phyloP scores from a whole-genome alignment of 2,113 vertebrate species.

The Neomonachus schauinslandi region DNA sequence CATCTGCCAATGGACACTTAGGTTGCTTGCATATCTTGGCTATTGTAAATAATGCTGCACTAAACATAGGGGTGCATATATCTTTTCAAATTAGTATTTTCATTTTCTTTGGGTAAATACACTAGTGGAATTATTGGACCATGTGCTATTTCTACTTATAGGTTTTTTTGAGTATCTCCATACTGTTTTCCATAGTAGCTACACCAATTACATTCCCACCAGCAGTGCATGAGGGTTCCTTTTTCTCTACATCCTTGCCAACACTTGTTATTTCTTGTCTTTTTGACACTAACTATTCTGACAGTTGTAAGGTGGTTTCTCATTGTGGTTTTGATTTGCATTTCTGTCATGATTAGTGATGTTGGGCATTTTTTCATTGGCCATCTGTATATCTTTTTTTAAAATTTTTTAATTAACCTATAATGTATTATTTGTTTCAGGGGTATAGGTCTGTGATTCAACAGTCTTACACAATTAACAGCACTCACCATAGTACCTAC shows the following conservation, averaged over 20 bases:
- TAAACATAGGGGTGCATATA: background rate
- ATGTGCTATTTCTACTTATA: background rate
- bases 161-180: background rate
- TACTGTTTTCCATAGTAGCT: background rate
- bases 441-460: too few relatives aligned
- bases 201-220: background rate
- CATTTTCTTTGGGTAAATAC: background rate
- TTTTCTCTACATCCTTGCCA: background rate
- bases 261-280: background rate
- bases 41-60: background rate
- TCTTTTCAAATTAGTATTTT: background rate
- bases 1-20: background rate
- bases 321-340: background rate
- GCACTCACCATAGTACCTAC: too few relatives aligned
- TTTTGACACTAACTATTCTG: background rate
- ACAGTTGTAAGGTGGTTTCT: background rate
- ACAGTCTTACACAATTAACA: too few relatives aligned
- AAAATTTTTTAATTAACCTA: background rate
- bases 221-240: background rate
- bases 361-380: background rate
- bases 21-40: background rate
- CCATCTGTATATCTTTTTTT: background rate
- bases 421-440: too few relatives aligned
- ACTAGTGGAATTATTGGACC: background rate
- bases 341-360: background rate